Percentiles rank a stretch among this genome's conserved stretches.
Conservation (phyloP, 2,113 vertebrate genomes). For the Andinoacara biseriatus region DNA sequence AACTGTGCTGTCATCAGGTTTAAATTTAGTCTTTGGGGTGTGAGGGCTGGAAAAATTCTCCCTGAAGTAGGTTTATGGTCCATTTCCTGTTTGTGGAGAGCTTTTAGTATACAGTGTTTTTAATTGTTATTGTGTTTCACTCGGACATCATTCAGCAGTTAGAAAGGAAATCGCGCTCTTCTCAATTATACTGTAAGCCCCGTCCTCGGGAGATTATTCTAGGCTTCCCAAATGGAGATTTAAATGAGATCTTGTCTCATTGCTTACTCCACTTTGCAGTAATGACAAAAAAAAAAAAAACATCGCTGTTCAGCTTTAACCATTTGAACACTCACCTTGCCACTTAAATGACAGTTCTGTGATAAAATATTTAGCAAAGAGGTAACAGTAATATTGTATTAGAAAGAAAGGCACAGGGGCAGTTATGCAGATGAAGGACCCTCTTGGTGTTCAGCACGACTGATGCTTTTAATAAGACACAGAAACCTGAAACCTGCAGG, state of each 20-base stretch:
- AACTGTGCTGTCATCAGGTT: neutral
- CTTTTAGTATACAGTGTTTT: neutral
- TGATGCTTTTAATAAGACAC: constrained; percentile 32
- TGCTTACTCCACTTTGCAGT: neutral
- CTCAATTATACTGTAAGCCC: neutral
- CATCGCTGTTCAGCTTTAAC: neutral
- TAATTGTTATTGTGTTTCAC: neutral
- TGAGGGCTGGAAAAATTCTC: neutral
- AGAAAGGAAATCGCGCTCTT: neutral
- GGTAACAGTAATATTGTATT: neutral
- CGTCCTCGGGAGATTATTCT: neutral
- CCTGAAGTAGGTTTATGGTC: neutral
- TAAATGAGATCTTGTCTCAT: neutral
- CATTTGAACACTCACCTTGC: neutral
- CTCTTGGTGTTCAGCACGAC: neutral
- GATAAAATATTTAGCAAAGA: neutral
- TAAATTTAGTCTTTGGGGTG: neutral
- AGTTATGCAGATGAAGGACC: neutral
- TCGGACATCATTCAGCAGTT: neutral
- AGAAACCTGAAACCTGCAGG: constrained; percentile 17
- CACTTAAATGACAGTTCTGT: neutral
- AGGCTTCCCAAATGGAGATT: constrained; percentile 2
- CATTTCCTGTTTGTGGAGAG: neutral
- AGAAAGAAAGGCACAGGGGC: neutral
- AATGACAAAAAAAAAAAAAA: neutral